A percentile compares a stretch with the other conserved stretches of the same genome.
Conservation (phyloP, 92 coral and sea anemone genomes). For the Heteractis magnifica region DNA sequence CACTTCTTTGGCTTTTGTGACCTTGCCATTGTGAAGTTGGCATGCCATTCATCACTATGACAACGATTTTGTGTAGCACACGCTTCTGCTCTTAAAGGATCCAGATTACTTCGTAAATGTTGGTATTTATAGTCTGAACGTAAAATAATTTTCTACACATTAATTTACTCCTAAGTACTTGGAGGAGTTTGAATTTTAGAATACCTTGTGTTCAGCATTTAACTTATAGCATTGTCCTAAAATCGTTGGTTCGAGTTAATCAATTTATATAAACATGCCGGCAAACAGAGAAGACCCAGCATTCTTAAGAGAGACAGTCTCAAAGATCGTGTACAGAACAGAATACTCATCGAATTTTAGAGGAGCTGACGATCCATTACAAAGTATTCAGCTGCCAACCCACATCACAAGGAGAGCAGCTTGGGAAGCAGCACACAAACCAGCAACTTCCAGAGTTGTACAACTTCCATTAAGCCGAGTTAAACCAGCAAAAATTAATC, state of each 20-base stretch:
- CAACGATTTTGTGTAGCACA: constrained; percentile 1
- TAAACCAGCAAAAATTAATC: constrained; percentile 39
- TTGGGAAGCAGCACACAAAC: constrained; percentile 61
- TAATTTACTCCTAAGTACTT: not conserved
- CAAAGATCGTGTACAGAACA: constrained; percentile 62
- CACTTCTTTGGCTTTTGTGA: not conserved
- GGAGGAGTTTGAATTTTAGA: not conserved
- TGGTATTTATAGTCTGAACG: not conserved
- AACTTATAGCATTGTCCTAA: not conserved
- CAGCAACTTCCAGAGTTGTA: constrained; percentile 58
- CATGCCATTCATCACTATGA: not conserved
- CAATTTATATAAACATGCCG: constrained; percentile 25
- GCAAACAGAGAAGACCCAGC: constrained; percentile 43
- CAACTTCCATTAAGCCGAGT: constrained; percentile 49
- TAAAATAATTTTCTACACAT: too few species aligned
- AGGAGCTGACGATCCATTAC: constrained; percentile 60
- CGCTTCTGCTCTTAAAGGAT: not conserved
- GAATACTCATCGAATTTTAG: constrained; percentile 68
- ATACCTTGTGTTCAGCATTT: not conserved
- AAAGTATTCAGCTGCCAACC: constrained; percentile 54
- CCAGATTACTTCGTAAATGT: not conserved
- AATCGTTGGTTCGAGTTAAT: not conserved
- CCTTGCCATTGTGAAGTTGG: not conserved
- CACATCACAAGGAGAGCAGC: constrained; percentile 56
- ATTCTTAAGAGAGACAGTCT: constrained; percentile 64